Conservation (phyloP, 2,113 vertebrate species). For the Sylvilagus bachmani region DNA sequence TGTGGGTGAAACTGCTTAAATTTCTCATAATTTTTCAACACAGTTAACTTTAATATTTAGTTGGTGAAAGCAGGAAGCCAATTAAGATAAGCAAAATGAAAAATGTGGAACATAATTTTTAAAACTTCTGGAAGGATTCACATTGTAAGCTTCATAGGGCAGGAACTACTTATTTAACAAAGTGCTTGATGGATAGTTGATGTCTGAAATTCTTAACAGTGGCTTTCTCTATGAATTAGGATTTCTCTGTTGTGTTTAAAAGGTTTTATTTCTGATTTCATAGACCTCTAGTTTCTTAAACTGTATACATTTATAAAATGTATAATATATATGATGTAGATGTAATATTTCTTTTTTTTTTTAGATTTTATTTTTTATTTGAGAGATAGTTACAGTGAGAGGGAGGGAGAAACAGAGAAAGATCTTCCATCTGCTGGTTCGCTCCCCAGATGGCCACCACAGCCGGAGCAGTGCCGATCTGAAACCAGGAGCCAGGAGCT, state of each 20-base stretch:
- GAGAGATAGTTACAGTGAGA: too few relatives aligned
- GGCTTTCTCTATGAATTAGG: not conserved
- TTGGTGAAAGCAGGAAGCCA: not conserved
- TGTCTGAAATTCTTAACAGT: not conserved
- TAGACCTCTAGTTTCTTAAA: not conserved
- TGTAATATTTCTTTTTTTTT: not conserved
- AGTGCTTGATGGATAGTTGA: not conserved
- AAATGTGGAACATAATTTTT: not conserved
- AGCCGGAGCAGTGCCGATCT: too few relatives aligned
- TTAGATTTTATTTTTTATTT: too few relatives aligned
- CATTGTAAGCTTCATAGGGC: not conserved
- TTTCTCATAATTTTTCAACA: not conserved
- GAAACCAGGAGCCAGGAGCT: too few relatives aligned
- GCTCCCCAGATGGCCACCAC: too few relatives aligned
- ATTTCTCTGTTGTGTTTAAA: not conserved
- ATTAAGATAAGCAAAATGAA: constrained; percentile 2
- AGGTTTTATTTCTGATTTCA: not conserved
- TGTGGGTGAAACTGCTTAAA: not conserved
- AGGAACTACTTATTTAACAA: not conserved
- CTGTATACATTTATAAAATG: not conserved
- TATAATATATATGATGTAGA: not conserved
- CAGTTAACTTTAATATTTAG: not conserved
- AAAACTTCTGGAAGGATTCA: not conserved
- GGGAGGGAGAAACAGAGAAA: too few relatives aligned
- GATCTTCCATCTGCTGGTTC: too few relatives aligned